These are phyloP conservation scores for chimpanzee (Pan troglodytes) DNA, from an alignment of 2,113 vertebrate species.

Conservation along the genomic window NHGRI_mPanTro3-v2.1_pri NC_072412.2:67058501-67059000, in stretches of 20 bases:
- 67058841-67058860: neutral
- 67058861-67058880: neutral
- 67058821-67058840: neutral
- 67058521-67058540: neutral
- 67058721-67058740: neutral
- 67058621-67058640: neutral
- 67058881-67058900: neutral
- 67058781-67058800: neutral
- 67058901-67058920: neutral
- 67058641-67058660: neutral
- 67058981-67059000: neutral
- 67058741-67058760: neutral
- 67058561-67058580: neutral
- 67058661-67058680: neutral
- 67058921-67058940: neutral
- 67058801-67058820: neutral
- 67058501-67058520: neutral
- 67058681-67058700: neutral
- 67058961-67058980: neutral
- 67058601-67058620: neutral
- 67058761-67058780: neutral
- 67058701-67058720: neutral
- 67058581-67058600: neutral
- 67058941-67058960: neutral
- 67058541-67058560: neutral